Percentiles rank a stretch among this genome's conserved stretches.
These are phyloP conservation scores for Nipponacmea schrenckii DNA, from an alignment of 2,888 invertebrate species.

Conservation along the genomic window DNA sequence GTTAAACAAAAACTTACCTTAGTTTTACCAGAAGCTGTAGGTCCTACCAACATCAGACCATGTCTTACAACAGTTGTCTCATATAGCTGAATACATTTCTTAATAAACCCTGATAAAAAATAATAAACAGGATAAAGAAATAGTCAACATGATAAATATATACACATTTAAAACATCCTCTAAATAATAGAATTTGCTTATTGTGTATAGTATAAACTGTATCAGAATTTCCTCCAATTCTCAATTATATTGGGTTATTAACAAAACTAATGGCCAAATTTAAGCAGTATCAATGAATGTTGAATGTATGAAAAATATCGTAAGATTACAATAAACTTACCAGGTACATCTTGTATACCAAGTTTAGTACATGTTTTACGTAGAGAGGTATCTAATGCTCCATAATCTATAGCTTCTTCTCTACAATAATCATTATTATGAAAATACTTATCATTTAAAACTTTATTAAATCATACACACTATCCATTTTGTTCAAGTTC, in stretches of 20 bases:
- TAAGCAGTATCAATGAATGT: too few relatives aligned
- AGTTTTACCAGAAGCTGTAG: slow-evolving; percentile 69
- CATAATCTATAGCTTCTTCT: slow-evolving; percentile 80
- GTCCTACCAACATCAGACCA: slow-evolving; percentile 69
- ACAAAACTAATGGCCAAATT: too few relatives aligned
- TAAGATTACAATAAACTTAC: slow-evolving; percentile 33
- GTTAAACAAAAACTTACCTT: slow-evolving; percentile 71
- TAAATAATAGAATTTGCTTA: too few relatives aligned
- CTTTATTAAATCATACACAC: too few relatives aligned
- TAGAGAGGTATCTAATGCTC: slow-evolving; percentile 77
- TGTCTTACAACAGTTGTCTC: slow-evolving; percentile 70
- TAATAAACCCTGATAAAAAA: slow-evolving; percentile 61
- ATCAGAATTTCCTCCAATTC: too few relatives aligned
- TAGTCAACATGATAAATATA: too few relatives aligned
- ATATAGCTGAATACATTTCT: slow-evolving; percentile 69
- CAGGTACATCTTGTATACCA: slow-evolving; percentile 76
- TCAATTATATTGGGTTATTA: too few relatives aligned
- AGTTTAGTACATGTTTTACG: slow-evolving; percentile 67
- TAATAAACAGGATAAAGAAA: not conserved
- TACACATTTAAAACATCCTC: too few relatives aligned
- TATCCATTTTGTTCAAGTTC: too few relatives aligned
- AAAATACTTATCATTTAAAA: too few relatives aligned
- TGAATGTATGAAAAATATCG: too few relatives aligned
- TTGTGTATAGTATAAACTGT: too few relatives aligned
- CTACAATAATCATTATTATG: slow-evolving; percentile 49